Base-by-base conservation (phyloP, 1,140 invertebrate species). In the Homalodisca vitripennis region DNA sequence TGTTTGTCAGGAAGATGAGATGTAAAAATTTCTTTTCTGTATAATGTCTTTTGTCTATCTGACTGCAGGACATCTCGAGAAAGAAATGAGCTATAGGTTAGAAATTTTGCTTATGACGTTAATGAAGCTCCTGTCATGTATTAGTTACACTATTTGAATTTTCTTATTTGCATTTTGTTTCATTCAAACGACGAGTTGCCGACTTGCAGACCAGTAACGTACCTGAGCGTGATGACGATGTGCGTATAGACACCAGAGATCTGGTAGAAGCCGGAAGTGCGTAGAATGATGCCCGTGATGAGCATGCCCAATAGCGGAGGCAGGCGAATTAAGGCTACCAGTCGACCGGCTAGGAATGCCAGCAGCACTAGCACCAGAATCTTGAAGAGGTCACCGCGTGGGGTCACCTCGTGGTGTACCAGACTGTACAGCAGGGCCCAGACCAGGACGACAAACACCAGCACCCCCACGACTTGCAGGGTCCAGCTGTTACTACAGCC, bases 281-380 rank as follows among this genome's bases (percentile, higher is more conserved):
- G 66, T 0, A 77, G 57, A 22, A 51, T 62, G 3, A 77, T 76
- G 17, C 76, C 76, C 10, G 73, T 71, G 22, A 76, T 67, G 27
- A 77, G 62, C 76, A 77, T 77, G 12, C 76, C 76, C 0, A 77
- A 68, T 3, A 77, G 67, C 1, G 76, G 73, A 0, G 76, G 76
- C 1, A 77, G 53, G 6, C 69, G 30, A 0, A 70, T 31, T 2
- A 73, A 20, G 22, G 29, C 66, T 3, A 67, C 71, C 0, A 76
- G n/a, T 10, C 64, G 22, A 2, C 74, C 71, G n/a, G 47, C 57
- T 27, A 72, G 62, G 60, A 73, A 75, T 31, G 73, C 67, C n/a
- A 72, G 24, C 24, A 74, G 47, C 13, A 75, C 62, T 27, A 74
- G 64, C 1, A 72, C 71, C 1, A 74, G 24, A 17, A 74, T 62